Conservation (phyloP, 1,140 invertebrate genomes). For the Acromyrmex heyeri region DNA sequence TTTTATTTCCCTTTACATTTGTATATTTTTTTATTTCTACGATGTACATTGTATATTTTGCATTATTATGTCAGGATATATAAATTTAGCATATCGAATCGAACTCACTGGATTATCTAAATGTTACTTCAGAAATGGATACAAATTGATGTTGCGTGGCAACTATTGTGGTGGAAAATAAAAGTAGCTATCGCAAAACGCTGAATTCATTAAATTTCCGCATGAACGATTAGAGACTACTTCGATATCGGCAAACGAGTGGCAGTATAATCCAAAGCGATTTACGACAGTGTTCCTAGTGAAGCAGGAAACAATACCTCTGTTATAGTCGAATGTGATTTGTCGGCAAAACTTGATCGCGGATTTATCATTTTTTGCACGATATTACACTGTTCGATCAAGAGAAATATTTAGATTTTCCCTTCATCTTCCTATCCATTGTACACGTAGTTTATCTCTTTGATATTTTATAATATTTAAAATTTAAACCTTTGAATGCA, state of each 20-base stretch:
- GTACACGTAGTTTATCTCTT: background rate
- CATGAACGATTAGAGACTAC: conserved; percentile 58
- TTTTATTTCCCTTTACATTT: background rate
- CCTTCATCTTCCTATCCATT: background rate
- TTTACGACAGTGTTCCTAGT: conserved; percentile 45
- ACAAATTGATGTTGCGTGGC: conserved; percentile 13
- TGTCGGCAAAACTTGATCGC: conserved; percentile 29
- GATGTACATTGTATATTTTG: background rate
- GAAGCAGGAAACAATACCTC: conserved; percentile 25
- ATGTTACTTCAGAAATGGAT: background rate
- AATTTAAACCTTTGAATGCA: background rate
- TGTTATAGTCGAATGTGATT: conserved; percentile 9
- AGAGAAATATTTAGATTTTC: conserved; percentile 4
- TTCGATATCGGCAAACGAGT: conserved; percentile 49
- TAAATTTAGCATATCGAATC: background rate
- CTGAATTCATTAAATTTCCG: conserved; percentile 60
- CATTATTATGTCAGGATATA: background rate
- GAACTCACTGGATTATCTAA: background rate
- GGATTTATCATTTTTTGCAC: conserved; percentile 26
- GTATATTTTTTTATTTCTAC: background rate
- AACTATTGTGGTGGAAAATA: background rate
- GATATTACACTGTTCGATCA: conserved; percentile 8
- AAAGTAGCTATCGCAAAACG: conserved; percentile 40
- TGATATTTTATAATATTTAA: background rate
- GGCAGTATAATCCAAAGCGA: conserved; percentile 42